Evolutionary conservation across 2,113 vertebrate species (phyloP), one percentile per base, ranked within the genome.

Genomic region (Lepisosteus osseus): DNA sequence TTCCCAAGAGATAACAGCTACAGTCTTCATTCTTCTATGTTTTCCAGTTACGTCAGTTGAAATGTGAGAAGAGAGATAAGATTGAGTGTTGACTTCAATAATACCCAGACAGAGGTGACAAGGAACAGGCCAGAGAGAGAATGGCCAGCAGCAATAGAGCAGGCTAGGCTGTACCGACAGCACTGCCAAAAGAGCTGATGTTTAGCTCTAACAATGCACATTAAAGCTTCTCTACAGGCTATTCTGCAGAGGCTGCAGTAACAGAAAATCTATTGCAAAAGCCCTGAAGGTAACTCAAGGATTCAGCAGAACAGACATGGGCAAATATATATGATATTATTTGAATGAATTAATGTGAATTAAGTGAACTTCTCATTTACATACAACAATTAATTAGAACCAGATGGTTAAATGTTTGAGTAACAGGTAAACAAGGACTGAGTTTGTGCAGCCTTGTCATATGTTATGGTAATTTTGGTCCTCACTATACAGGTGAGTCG

Each of bases 41-140:
- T 51, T 9, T 51, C 47, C 47, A 54, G 66, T 11, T 54, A 40
- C 9, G 14, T 67, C n/a, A 45, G 15, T 17, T 67, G 17, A 45
- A 54, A 17, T 12, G 47, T 67, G 66, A 17, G 47, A 29, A 47
- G 14, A 40, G 47, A 67, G 66, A 67, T 67, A 67, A 67, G 44
- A 9, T 42, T 59, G 72, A 59, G 66, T 54, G 73, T 54, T 74
- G 76, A 71, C 72, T 72, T 71, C 67, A 6, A 41, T 6, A 29
- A 61, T 51, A 59, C 67, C 56, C 74, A 76, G 47, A 51, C 47
- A 51, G 9, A 9, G 47, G 47, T 51, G 47, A 51, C 47, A 71
- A 75, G 56, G 62, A 67, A n/a, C 17, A 66, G 57, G 47, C 5
- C 47, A 51, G 47, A 17, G 65, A 62, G 47, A 8, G 15, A 54